Base-by-base conservation (phyloP, 2,888 invertebrate genomes). In the Altica lythri region DNA sequence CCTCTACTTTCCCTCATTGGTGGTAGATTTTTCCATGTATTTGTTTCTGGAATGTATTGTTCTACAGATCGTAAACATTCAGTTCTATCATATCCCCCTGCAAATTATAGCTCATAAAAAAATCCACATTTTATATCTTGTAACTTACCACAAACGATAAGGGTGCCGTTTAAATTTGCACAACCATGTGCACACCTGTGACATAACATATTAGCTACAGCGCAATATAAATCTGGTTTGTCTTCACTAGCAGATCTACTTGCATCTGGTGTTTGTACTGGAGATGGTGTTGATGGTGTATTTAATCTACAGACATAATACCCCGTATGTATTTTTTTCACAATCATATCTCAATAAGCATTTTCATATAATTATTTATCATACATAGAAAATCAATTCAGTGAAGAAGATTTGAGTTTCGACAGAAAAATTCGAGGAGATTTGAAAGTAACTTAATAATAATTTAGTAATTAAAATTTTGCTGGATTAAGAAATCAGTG, bases 1-100 rank as follows among this genome's bases (percentile, higher is more conserved):
- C 92, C 92, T 55, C 93, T 80, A 52, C 87, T 84, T 59, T 85
- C 82, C 49, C 81, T 81, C 91, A 93, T 90, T 59, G 82, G 80
- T 0, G 87, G 81, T 68, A 89, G 76, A 16, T 79, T 72, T 32
- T 77, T 72, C 92, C 93, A 93, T 46, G 76, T 77, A 77, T 91
- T 90, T 2, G 75, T 77, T 42, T 77, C 78, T 3, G 89, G 86
- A 68, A 86, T 81, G 78, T 90, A 93, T 35, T 83, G 82, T 77
- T 91, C 91, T 1, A 86, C 88, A 13, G 84, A 81, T 62, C 83
- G 83, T 64, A 93, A 79, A 72, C 92, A 92, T 72, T 92, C 90
- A 32, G 88, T 88, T 61, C 92, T 82, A 77, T 92, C 91, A 77
- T 93, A 92, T 5, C 89, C 89, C 68, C 88, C 85, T 83, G 17